Base-by-base conservation (phyloP, 1,140 invertebrate species). In the Drosophila nebulosa region DNA sequence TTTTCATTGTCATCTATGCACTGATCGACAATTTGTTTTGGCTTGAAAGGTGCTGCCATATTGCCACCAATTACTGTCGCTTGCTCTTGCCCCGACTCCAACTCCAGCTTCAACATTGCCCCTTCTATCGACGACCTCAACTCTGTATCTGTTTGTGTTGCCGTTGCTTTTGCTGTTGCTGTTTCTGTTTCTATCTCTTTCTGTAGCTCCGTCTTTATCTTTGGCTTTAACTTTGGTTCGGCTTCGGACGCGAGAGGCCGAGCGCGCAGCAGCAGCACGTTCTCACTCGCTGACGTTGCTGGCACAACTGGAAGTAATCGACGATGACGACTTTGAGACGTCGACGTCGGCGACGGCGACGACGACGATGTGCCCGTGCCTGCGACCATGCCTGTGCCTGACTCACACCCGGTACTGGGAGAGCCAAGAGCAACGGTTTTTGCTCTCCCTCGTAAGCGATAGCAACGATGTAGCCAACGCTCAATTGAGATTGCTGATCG, bases 21-120 rank as follows among this genome's bases (percentile, higher is more conserved):
- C 26, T 58, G 59, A 51, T 76, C 75, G 51, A 68, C 64, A 59
- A 66, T 68, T 39, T 51, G 39, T 26, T 65, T 76, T 64, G 78
- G 73, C 60, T 76, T 85, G 69, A 76, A 76, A 64, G 80, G 76
- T 60, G 79, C 79, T 80, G 85, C 85, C 59, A 74, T 67, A 74
- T 75, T 30, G 62, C 39, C 21, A 46, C 16, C 16, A 46, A 46
- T 46, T 46, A 6, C 7, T 46, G 16, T 46, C 16, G 16, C 16
- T 46, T 46, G 16, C 39, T 46, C 16, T 18, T 46, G 18, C 39
- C 39, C 39, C 39, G 12, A 32, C 30, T 30, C 27, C 10, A n/a
- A n/a, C n/a, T 32, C 30, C 30, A 10, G 10, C 30, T 32, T 10
- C 30, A 12, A 3, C 10, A 12, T 12, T 3, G 2, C 39, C 39